Percentiles rank a stretch among this genome's conserved stretches.
Conservation (phyloP, 2,797 vertebrate genomes). For the Xenentodon cancila region DNA sequence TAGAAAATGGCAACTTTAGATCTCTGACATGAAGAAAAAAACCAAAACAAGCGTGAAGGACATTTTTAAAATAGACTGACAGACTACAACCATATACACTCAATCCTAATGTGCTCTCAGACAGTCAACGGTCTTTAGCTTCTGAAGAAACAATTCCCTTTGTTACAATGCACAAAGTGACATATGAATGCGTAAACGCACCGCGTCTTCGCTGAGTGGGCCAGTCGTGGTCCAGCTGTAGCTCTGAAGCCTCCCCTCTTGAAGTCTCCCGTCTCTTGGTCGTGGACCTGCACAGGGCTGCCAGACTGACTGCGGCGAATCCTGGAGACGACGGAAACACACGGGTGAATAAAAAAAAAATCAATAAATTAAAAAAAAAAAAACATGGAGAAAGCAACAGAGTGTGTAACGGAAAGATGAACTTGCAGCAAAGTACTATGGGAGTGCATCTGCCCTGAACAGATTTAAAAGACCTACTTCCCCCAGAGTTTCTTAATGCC, state of each 20-base stretch:
- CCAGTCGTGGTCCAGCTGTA: slow-evolving; percentile 90
- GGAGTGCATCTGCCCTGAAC: neutral
- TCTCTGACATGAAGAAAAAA: slow-evolving; percentile 79
- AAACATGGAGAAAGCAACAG: too few species aligned
- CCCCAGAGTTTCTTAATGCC: slow-evolving; percentile 97
- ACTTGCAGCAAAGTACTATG: neutral
- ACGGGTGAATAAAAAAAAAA: neutral
- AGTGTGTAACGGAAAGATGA: neutral
- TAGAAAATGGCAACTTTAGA: slow-evolving; percentile 87
- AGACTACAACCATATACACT: neutral
- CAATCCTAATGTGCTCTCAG: too few species aligned
- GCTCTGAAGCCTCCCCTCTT: slow-evolving; percentile 92
- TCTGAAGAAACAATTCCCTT: too few species aligned
- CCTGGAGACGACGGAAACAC: slow-evolving; percentile 71
- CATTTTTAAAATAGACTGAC: neutral
- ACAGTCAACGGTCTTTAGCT: too few species aligned
- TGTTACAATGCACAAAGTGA: too few species aligned
- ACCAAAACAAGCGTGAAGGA: neutral
- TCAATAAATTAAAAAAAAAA: neutral
- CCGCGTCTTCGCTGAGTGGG: slow-evolving; percentile 81
- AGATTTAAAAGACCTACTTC: slow-evolving; percentile 83
- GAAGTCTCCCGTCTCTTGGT: slow-evolving; percentile 88
- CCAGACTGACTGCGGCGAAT: slow-evolving; percentile 96
- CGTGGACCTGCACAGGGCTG: slow-evolving; percentile 86
- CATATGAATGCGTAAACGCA: slow-evolving; percentile 12